Evolutionary conservation across 2,113 vertebrate species (phyloP), one percentile per base, ranked within the genome.

Genomic region (Rattus rattus): DNA sequence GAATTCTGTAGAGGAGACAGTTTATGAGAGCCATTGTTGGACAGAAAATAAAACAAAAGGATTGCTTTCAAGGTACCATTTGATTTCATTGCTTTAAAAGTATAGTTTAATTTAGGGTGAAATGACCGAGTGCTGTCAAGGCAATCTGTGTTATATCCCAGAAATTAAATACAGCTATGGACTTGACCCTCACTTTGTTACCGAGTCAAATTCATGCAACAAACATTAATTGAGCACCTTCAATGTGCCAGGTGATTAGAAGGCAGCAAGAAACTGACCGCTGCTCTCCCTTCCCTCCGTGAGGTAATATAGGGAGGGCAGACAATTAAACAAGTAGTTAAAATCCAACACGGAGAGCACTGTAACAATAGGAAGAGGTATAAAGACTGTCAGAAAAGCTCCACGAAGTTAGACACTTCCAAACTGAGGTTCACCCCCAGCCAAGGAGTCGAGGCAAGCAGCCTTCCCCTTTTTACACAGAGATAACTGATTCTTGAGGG

Each of bases 141-240:
- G 88, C 93, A 91, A 94, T 79, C 43, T 94, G 65, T 61, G 52
- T 43, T 8, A 12, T 76, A 10, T 75, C 73, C n/a, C 0, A 91
- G 33, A 33, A 92, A 85, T 75, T 87, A 88, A 88, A n/a, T 16
- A 47, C 59, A 96, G 24, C 39, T 92, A 59, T 33, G 73, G 73
- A 94, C 24, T 83, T 81, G 63, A 88, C 43, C 65, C 28, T 84
- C 91, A 63, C 39, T 28, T 86, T 85, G 81, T 77, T 72, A 11
- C 6, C 70, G 92, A 92, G 11, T 69, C 70, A 90, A 28, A 81
- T 73, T 93, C 72, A 88, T 90, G 92, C 54, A 67, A 90, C 39
- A 95, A 75, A 92, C 84, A 87, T 63, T 89, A 95, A 94, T 26
- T 70, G 90, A 83, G 17, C 56, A 54, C 28, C n/a, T 96, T 91